Base-by-base conservation (phyloP, 2,113 vertebrate genomes). In the Vulpes ferrilata region DNA sequence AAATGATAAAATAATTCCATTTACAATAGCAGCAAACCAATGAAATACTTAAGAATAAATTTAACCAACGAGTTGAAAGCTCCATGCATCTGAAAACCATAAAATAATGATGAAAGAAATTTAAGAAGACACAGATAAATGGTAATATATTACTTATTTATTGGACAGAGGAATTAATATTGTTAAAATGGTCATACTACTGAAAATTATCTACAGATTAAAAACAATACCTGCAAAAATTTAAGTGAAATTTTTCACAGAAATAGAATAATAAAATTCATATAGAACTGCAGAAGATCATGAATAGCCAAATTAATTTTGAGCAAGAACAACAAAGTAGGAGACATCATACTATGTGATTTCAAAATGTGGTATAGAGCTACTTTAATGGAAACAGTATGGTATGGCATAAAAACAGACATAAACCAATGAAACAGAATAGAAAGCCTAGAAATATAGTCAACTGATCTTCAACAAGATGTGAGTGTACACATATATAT, bases 41-140 rank as follows among this genome's bases (percentile, higher is more conserved):
- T 78, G 71, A 78, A 92, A 78, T 65, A 93, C n/a, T 67, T 78
- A 93, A 20, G 71, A 78, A 86, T 65, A 57, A 43, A 43, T 78
- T 78, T 57, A 76, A 76, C 8, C 9, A 67, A 78, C 32, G 13
- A 78, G 1, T 57, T 86, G 5, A 67, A 93, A 78, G n/a, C 43
- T 78, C 25, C 43, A 5, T 65, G 23, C n/a, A 65, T 43, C 59
- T 93, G 71, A 65, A 86, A 65, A 67, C 11, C 76, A 76, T 93
- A 5, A 76, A 93, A 11, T 85, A 55, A 9, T 86, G 23, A 55
- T 67, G n/a, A 93, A 78, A 55, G 17, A 64, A 65, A 43, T 65
- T 32, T 17, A 65, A 65, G 71, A 38, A 51, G 20, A 79, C 5
- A 25, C 2, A 53, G 22, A 65, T n/a, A 65, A 85, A 86, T 93